A percentile compares a stretch with the other conserved stretches of the same genome.
Conservation (phyloP, 1,140 invertebrate species). For the Samia ricini region DNA sequence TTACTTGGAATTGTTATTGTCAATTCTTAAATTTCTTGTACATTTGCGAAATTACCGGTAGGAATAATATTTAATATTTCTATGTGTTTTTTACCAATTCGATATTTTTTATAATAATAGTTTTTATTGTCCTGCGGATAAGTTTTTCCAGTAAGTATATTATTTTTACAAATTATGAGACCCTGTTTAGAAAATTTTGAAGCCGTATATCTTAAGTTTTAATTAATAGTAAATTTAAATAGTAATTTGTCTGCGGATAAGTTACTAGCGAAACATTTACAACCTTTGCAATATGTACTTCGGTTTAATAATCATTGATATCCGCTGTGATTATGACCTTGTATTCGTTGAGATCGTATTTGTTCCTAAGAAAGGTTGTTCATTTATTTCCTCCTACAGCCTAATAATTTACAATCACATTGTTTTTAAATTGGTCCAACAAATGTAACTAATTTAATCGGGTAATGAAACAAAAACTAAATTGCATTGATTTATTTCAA, state of each 20-base stretch:
- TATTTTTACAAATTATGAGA: no score
- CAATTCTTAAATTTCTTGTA: no score
- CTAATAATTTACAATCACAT: constrained; percentile 5
- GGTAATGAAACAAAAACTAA: constrained; percentile 9
- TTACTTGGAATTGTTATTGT: no score
- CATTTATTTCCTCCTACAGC: neutral
- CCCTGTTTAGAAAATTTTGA: no score
- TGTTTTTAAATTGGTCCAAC: neutral
- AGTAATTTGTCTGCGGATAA: neutral
- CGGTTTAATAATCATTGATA: neutral
- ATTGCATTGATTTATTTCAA: constrained; percentile 10
- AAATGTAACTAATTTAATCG: neutral
- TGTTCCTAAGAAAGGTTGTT: neutral
- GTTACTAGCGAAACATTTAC: neutral
- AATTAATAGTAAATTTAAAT: neutral
- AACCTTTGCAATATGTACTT: neutral
- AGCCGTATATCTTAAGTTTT: no score
- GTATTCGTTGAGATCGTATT: neutral
- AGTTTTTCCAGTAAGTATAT: no score
- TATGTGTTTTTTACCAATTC: no score
- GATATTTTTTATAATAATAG: no score
- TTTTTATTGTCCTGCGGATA: no score
- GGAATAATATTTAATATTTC: no score
- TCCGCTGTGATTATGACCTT: neutral
- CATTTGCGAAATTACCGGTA: no score